These are phyloP conservation scores for Parapsyche elsis DNA, from an alignment of 1,140 invertebrate species.

Conservation along the genomic window DNA sequence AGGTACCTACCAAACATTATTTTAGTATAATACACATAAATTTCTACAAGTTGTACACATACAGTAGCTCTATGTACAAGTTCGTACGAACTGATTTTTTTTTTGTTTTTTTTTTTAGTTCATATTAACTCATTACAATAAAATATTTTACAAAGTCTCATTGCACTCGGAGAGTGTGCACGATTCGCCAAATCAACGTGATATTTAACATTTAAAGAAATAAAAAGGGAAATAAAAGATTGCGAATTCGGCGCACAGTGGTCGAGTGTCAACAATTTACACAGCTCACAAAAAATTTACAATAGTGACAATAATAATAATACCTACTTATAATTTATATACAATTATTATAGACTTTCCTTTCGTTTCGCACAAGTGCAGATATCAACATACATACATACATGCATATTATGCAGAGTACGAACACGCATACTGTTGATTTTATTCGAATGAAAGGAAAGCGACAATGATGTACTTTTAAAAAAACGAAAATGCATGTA, in stretches of 20 bases:
- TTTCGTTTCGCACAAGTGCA: neutral
- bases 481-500: too few species aligned
- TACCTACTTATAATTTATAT: neutral
- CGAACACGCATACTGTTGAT: too few species aligned
- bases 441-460: too few species aligned
- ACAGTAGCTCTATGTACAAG: constrained; percentile 48
- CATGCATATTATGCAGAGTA: too few species aligned
- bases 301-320: neutral
- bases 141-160: constrained; percentile 31
- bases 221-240: neutral
- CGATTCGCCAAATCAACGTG: neutral
- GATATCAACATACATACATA: neutral
- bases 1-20: too few species aligned
- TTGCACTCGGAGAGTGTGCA: constrained; percentile 6
- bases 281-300: constrained; percentile 36
- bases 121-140: constrained; percentile 19
- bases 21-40: constrained; percentile 48
- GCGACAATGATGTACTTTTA: too few species aligned
- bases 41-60: constrained; percentile 51
- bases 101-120: neutral
- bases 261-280: constrained; percentile 25
- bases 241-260: too few species aligned
- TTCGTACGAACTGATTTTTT: constrained; percentile 13
- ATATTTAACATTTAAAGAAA: neutral
- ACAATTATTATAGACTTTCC: neutral